phyloP scores from a whole-genome alignment of 2,888 invertebrate species.

The Saturnia pavonia region DNA sequence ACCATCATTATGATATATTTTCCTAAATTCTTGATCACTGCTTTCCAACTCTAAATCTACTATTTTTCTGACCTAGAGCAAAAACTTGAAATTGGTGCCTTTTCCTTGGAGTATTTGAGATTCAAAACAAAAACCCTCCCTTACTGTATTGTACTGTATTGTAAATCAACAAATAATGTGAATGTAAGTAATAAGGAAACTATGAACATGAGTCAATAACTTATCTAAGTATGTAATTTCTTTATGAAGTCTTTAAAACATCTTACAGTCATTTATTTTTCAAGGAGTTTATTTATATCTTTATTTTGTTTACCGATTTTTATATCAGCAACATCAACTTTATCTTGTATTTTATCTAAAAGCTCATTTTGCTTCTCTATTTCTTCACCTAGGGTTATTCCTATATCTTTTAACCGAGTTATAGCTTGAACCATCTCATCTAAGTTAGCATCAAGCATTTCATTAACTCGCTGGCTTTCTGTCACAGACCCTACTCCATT shows the following conservation, averaged over 20 bases:
- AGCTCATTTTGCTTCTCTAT: conserved; percentile 95
- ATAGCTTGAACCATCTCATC: conserved; percentile 94
- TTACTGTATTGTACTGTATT: not conserved
- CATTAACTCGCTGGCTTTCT: conserved; percentile 84
- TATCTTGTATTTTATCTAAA: conserved; percentile 91
- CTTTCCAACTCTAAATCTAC: not conserved
- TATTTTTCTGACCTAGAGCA: not conserved
- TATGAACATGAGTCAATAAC: not conserved
- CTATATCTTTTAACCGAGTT: conserved; percentile 91
- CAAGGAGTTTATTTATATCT: conserved; percentile 91
- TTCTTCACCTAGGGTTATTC: conserved; percentile 91
- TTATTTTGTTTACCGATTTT: conserved; percentile 93
- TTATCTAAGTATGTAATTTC: not conserved
- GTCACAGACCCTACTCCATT: conserved; percentile 54
- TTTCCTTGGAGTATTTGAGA: not conserved
- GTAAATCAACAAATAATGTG: not conserved
- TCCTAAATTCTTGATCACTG: not conserved
- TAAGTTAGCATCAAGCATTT: conserved; percentile 88
- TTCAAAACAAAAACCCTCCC: no score
- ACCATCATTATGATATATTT: not conserved
- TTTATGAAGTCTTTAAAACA: not conserved
- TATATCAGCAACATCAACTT: conserved; percentile 91
- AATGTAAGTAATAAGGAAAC: not conserved
- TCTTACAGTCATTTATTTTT: conserved; percentile 82
- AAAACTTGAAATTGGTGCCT: not conserved